Percentiles rank a stretch among this genome's conserved stretches.
Evolutionary conservation across 2,888 invertebrate genomes (phyloP).

Genomic region (Gibbula magus): DNA sequence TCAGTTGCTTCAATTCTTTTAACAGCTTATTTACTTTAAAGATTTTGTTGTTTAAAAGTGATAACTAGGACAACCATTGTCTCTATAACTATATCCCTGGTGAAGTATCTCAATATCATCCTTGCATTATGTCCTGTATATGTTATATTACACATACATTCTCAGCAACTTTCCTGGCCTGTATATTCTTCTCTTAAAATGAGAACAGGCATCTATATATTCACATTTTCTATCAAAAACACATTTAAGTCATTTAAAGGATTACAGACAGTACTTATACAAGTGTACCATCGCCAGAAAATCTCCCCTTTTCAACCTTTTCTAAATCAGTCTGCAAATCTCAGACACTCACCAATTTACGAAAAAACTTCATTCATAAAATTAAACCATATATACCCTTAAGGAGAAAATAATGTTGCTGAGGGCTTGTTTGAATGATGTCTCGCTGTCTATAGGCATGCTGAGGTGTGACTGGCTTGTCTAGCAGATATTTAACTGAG

Average conservation of each 20-base stretch:
- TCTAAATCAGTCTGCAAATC: background rate
- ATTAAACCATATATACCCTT: background rate
- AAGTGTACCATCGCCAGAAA: background rate
- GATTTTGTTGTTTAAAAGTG: no score
- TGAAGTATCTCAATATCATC: no score
- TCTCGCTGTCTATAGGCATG: background rate
- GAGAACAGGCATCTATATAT: background rate
- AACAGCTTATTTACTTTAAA: no score
- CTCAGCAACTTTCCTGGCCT: no score
- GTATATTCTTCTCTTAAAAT: background rate
- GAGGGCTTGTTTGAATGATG: background rate
- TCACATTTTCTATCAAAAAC: background rate
- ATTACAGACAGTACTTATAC: background rate
- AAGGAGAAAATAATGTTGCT: slow-evolving; percentile 1
- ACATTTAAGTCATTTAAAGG: background rate
- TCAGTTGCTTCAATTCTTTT: no score
- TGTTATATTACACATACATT: no score
- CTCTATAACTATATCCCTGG: no score
- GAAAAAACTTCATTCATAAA: background rate
- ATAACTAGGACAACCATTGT: no score
- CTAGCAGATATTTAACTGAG: background rate
- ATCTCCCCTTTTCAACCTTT: background rate
- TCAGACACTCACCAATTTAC: background rate
- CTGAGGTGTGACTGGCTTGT: background rate
- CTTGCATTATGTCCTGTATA: no score